A percentile compares a stretch with the other conserved stretches of the same genome.
These are phyloP conservation scores for Selenia dentaria DNA, from an alignment of 2,888 invertebrate species.

Conservation along the genomic window DNA sequence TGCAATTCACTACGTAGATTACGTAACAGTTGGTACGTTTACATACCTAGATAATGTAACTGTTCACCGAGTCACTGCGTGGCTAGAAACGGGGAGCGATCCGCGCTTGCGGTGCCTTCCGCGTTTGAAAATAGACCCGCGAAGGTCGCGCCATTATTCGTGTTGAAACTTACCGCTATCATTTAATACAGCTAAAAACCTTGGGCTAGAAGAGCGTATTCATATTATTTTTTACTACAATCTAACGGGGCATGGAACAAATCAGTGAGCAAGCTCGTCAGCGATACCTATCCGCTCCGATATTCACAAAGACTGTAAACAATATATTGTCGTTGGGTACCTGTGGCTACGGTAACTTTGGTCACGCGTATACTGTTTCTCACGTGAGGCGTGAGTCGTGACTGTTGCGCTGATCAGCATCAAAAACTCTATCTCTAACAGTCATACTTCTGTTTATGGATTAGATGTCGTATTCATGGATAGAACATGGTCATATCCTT, in stretches of 20 bases:
- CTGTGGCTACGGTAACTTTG: constrained; percentile 52
- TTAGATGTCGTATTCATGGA: constrained; percentile 42
- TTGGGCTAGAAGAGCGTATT: constrained; percentile 46
- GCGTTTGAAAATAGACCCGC: constrained; percentile 77
- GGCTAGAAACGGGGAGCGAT: constrained; percentile 49
- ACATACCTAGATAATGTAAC: constrained; percentile 56
- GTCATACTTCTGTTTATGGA: constrained; percentile 21
- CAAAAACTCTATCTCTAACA: constrained; percentile 29
- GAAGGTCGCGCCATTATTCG: constrained; percentile 76
- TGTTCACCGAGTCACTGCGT: constrained; percentile 53
- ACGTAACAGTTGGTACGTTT: constrained; percentile 7
- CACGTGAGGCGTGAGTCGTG: constrained; percentile 56
- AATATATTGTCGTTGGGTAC: constrained; percentile 34
- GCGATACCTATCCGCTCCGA: constrained; percentile 33
- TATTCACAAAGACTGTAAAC: constrained; percentile 49
- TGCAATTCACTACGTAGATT: constrained; percentile 44
- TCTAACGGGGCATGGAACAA: constrained; percentile 43
- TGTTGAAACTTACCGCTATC: constrained; percentile 52
- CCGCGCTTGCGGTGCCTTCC: constrained; percentile 74
- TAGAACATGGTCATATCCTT: constrained; percentile 39
- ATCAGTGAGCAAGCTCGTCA: constrained; percentile 31
- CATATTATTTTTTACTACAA: constrained; percentile 37
- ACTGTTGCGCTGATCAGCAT: constrained; percentile 20
- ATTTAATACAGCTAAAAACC: constrained; percentile 57
- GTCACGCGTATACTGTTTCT: constrained; percentile 48